A percentile compares a stretch with the other conserved stretches of the same genome.
phyloP scores from a whole-genome alignment of 92 coral and sea anemone genomes.

The Diadumene lineata region DNA sequence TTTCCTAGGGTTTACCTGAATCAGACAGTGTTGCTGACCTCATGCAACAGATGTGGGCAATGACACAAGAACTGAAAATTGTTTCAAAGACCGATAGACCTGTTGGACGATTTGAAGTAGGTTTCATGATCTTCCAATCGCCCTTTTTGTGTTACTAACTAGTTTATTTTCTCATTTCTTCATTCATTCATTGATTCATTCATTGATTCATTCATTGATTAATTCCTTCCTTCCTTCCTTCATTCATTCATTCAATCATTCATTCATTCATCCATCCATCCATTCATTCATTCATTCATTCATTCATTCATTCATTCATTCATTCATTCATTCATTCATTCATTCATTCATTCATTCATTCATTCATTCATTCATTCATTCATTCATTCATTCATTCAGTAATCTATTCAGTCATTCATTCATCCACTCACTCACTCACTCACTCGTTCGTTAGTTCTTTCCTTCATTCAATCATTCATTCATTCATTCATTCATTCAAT shows the following conservation, averaged over 20 bases:
- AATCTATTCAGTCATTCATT: no score
- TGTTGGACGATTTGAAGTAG: conserved; percentile 91
- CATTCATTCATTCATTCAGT: background rate
- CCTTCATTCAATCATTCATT: no score
- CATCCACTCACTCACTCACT: no score
- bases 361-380: background rate
- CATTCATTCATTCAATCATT: conserved; percentile 9
- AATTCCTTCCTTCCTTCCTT: conserved; percentile 9
- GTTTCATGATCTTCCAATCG: conserved; percentile 6
- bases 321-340: background rate
- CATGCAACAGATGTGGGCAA: conserved; percentile 96
- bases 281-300: conserved; percentile 11
- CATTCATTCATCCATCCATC: conserved; percentile 6
- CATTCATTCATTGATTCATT: background rate
- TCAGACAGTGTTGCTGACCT: conserved; percentile 67
- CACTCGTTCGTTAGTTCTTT: no score
- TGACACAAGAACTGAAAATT: conserved; percentile 69
- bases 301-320: background rate
- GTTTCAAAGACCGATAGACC: conserved; percentile 38
- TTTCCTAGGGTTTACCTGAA: conserved; percentile 42
- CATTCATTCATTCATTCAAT: no score
- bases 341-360: background rate
- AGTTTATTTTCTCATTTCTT: background rate
- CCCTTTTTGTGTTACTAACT: no score
- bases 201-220: background rate